phyloP scores from a whole-genome alignment of 2,797 vertebrate species.

The Hydrocynus forskahlii region DNA sequence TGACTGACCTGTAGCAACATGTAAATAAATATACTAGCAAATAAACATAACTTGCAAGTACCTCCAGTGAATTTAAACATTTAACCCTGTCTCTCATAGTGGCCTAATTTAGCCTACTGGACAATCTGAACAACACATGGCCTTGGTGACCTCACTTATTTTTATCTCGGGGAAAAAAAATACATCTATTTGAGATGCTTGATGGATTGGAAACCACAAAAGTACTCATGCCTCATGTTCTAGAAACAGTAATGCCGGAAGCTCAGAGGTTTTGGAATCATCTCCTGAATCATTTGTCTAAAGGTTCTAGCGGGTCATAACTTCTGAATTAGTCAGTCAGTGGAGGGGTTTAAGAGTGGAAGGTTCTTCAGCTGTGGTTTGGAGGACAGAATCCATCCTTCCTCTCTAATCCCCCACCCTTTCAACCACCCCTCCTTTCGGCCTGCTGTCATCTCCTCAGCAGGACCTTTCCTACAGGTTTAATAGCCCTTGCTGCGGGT shows the following conservation, averaged over 20 bases:
- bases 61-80: neutral
- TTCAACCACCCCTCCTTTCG: neutral
- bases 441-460: slow-evolving; percentile 51
- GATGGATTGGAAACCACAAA: neutral
- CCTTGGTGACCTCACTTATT: neutral
- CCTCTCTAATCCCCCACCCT: slow-evolving; percentile 10
- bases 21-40: no score
- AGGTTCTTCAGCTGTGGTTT: slow-evolving; percentile 32
- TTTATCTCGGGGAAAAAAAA: neutral
- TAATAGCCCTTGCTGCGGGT: slow-evolving; percentile 47
- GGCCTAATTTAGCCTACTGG: neutral
- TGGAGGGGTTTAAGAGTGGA: neutral
- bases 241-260: slow-evolving; percentile 4
- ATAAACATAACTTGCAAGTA: no score
- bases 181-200: neutral
- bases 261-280: slow-evolving; percentile 11
- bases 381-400: slow-evolving; percentile 5
- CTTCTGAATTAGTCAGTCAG: slow-evolving; percentile 3
- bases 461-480: slow-evolving; percentile 56
- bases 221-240: neutral
- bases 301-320: neutral
- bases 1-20: no score
- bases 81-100: neutral
- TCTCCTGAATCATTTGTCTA: slow-evolving; percentile 3
- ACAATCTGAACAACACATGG: neutral